These are phyloP conservation scores for Microplitis manilae DNA, from an alignment of 2,888 invertebrate species.

Conservation along the genomic window DNA sequence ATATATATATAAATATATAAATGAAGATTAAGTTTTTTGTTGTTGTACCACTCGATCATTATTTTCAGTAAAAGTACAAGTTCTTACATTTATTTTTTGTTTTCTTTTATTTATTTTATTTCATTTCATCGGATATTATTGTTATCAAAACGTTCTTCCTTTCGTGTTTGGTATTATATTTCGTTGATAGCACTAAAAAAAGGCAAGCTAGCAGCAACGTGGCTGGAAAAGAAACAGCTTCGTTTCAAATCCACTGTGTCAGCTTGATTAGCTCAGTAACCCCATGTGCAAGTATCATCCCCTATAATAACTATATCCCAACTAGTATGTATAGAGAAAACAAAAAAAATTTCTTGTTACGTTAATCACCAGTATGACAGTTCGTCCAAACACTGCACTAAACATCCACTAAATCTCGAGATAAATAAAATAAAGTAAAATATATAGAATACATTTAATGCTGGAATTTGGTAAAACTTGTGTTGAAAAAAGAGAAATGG, in stretches of 20 bases:
- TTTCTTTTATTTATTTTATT: neutral
- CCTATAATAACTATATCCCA: slow-evolving; percentile 36
- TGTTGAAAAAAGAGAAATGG: slow-evolving; percentile 29
- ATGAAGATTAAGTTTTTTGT: slow-evolving; percentile 31
- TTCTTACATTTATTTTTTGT: neutral
- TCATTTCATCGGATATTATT: slow-evolving; percentile 33
- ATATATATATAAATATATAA: slow-evolving; percentile 25
- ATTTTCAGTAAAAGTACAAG: slow-evolving; percentile 57
- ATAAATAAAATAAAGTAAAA: neutral
- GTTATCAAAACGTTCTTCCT: slow-evolving; percentile 39
- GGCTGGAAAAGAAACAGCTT: slow-evolving; percentile 64
- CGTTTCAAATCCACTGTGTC: slow-evolving; percentile 62
- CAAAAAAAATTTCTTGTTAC: slow-evolving; percentile 44
- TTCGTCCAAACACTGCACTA: slow-evolving; percentile 4
- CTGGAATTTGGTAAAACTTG: neutral
- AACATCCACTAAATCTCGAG: neutral
- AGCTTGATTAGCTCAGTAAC: slow-evolving; percentile 58
- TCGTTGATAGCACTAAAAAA: slow-evolving; percentile 33
- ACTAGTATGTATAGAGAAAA: slow-evolving; percentile 34
- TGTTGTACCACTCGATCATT: slow-evolving; percentile 51
- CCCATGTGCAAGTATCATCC: slow-evolving; percentile 18
- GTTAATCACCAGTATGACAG: slow-evolving; percentile 44
- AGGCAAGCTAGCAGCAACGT: slow-evolving; percentile 57
- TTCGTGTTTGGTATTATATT: neutral
- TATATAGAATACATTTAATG: no score